phyloP scores from a whole-genome alignment of 2,797 vertebrate genomes.

The Sebastes taczanowskii region DNA sequence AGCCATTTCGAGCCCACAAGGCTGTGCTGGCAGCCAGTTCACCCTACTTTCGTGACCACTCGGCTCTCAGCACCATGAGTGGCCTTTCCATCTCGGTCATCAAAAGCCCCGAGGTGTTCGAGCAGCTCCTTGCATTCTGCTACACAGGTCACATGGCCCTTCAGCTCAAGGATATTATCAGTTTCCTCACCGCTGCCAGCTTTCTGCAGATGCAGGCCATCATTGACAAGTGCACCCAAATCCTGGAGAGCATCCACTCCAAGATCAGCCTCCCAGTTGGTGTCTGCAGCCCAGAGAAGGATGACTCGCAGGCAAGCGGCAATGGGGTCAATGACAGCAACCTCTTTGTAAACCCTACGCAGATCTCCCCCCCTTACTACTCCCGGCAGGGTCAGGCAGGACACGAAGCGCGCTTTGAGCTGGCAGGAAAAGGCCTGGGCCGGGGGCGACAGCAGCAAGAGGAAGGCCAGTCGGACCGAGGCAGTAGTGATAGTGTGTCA shows the following conservation, averaged over 20 bases:
- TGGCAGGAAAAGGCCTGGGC: conserved; percentile 74
- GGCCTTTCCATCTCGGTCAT: conserved; percentile 99
- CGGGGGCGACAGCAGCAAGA: conserved; percentile 85
- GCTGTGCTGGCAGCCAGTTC: conserved; percentile 98
- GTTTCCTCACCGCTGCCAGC: conserved; percentile 97
- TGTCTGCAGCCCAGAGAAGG: conserved; percentile 87
- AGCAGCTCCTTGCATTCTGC: conserved; percentile 97
- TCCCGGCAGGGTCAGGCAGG: conserved; percentile 85
- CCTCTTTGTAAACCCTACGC: conserved; percentile 94
- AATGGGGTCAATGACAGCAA: conserved; percentile 91
- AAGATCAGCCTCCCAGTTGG: conserved; percentile 91
- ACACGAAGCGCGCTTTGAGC: conserved; percentile 79
- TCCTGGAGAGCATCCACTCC: conserved; percentile 97
- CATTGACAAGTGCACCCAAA: conserved; percentile 98
- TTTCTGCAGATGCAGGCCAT: conserved; percentile 99
- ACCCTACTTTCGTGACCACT: conserved; percentile 98
- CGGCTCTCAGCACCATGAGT: conserved; percentile 97
- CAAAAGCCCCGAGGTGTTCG: conserved; percentile 97
- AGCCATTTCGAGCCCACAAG: conserved; percentile 97
- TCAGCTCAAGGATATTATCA: conserved; percentile 97
- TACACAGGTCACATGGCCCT: conserved; percentile 99
- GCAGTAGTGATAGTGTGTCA: conserved; percentile 93
- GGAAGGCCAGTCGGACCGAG: conserved; percentile 96
- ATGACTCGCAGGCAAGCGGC: conserved; percentile 80
- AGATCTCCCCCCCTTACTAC: conserved; percentile 96